phyloP scores from a whole-genome alignment of 2,797 vertebrate species.

The Phoebastria nigripes region DNA sequence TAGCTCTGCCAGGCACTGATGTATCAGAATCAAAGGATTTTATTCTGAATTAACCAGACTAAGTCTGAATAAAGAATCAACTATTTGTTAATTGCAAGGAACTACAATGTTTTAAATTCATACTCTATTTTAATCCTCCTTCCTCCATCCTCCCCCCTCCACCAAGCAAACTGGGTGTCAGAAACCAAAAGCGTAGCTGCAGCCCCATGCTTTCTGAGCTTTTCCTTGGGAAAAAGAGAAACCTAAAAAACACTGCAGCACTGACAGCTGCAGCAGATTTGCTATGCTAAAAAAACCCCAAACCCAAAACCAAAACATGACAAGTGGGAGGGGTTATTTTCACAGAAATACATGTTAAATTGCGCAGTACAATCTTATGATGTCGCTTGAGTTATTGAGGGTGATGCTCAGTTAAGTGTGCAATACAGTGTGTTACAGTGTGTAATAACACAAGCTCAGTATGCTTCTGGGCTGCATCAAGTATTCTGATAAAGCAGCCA shows the following conservation, averaged over 20 bases:
- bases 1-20: background rate
- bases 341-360: background rate
- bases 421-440: background rate
- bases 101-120: background rate
- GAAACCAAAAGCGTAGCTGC: background rate
- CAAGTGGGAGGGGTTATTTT: background rate
- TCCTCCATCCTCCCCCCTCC: background rate
- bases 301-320: background rate
- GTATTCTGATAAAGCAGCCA: background rate
- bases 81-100: background rate
- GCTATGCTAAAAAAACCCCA: background rate
- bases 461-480: background rate
- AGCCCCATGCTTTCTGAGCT: background rate
- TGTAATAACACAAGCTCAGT: background rate
- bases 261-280: background rate
- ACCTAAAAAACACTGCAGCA: background rate
- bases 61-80: background rate
- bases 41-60: background rate
- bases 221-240: background rate
- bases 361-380: background rate
- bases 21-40: background rate
- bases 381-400: background rate
- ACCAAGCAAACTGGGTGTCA: background rate
- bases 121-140: background rate
- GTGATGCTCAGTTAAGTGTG: background rate